phyloP scores from a whole-genome alignment of 2,888 invertebrate genomes.

The Mesopsocus fuscifrons region DNA sequence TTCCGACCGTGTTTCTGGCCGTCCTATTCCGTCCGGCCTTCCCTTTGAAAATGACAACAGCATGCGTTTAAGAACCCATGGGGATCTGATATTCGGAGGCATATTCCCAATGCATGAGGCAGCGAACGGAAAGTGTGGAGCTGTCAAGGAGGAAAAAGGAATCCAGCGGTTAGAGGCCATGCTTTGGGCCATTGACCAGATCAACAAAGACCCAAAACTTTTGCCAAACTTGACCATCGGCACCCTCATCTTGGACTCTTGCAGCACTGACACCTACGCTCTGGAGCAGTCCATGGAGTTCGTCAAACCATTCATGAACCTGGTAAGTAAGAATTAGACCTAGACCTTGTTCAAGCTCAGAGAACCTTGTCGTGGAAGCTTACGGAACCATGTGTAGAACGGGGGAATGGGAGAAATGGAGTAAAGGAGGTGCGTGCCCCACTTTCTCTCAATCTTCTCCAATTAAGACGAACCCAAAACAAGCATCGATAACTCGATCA shows the following conservation, averaged over 20 bases:
- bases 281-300: constrained; percentile 48
- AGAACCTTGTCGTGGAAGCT: no score
- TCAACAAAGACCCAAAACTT: constrained; percentile 35
- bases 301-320: constrained; percentile 26
- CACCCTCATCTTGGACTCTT: constrained; percentile 37
- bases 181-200: constrained; percentile 42
- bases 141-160: constrained; percentile 44
- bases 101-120: constrained; percentile 50
- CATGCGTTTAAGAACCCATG: constrained; percentile 18
- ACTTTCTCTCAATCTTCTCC: no score
- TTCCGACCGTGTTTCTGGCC: no score
- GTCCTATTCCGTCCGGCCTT: no score
- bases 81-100: constrained; percentile 47
- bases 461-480: no score
- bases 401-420: no score
- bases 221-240: constrained; percentile 42
- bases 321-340: no score
- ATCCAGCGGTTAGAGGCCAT: constrained; percentile 49
- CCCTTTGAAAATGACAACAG: neutral
- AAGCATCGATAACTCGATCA: no score
- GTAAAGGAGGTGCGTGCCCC: no score
- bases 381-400: no score
- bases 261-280: constrained; percentile 45
- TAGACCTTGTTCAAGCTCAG: no score
- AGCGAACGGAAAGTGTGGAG: constrained; percentile 30